These are phyloP conservation scores for Drosophila baimaii DNA, from an alignment of 1,140 invertebrate species.

Conservation along the genomic window DNA sequence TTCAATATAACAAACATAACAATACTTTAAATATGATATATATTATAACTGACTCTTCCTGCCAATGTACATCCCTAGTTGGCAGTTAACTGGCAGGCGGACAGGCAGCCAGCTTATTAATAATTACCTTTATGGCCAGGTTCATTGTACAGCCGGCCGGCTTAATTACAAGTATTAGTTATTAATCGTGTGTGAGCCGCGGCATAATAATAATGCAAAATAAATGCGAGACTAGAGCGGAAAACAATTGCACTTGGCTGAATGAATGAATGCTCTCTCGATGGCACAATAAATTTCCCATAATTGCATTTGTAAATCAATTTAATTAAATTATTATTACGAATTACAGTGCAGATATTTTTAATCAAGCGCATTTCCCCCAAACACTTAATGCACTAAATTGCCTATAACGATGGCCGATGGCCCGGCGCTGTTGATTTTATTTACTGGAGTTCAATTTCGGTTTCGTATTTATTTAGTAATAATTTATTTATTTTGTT, in stretches of 20 bases:
- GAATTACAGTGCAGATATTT: conserved; percentile 57
- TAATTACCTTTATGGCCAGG: conserved; percentile 44
- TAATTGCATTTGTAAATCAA: conserved; percentile 77
- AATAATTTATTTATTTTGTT: too few species aligned
- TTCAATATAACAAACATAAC: too few species aligned
- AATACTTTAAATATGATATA: too few species aligned
- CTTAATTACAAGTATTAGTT: conserved; percentile 55
- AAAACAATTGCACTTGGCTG: conserved; percentile 34
- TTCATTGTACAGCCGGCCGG: conserved; percentile 42
- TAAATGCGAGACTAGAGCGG: conserved; percentile 32
- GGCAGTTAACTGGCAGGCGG: conserved; percentile 1
- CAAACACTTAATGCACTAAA: conserved; percentile 30
- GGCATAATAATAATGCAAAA: conserved; percentile 28
- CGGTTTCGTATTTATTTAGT: background rate
- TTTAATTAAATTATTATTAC: conserved; percentile 73
- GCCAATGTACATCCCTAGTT: too few species aligned
- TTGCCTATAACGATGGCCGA: conserved; percentile 2
- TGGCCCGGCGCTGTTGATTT: background rate
- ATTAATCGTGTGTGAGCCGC: conserved; percentile 46
- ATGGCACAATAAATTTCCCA: conserved; percentile 34
- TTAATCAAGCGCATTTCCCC: conserved; percentile 43
- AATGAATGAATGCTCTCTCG: conserved; percentile 13
- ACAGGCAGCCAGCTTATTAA: conserved; percentile 1
- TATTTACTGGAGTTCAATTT: background rate
- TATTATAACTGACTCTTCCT: too few species aligned